Evolutionary conservation across 2,888 invertebrate genomes (phyloP).

Genomic region (Saturnia japonica): DNA sequence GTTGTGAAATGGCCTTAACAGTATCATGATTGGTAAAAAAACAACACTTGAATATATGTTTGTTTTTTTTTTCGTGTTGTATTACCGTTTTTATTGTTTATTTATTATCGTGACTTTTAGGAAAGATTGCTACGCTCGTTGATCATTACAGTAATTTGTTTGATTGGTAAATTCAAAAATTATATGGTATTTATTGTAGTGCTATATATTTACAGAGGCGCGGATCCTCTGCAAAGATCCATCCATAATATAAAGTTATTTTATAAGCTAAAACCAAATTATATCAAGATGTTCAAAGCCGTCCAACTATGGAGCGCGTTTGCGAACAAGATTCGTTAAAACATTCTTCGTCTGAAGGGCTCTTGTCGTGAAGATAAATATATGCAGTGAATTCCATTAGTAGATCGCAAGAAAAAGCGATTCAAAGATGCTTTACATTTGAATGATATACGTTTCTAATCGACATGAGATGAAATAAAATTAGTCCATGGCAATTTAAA

Average conservation of each 20-base stretch:
- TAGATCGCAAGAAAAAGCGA: no score
- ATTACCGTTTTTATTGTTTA: neutral
- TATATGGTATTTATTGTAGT: neutral
- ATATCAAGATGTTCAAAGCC: no score
- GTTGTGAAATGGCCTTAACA: slow-evolving; percentile 13
- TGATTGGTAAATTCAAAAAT: neutral
- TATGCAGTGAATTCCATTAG: no score
- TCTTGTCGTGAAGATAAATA: no score
- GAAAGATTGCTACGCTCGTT: neutral
- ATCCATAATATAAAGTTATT: neutral
- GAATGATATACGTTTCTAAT: neutral
- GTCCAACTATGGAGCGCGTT: no score
- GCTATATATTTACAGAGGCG: neutral
- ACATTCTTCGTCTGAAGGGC: no score
- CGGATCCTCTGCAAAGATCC: neutral
- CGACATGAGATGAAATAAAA: neutral
- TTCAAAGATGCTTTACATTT: neutral
- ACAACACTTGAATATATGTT: neutral
- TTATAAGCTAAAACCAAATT: neutral
- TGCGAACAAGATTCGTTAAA: no score
- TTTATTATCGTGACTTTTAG: neutral
- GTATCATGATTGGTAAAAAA: slow-evolving; percentile 12
- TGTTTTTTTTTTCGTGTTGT: neutral
- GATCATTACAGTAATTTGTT: neutral
- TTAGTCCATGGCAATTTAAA: neutral